Evolutionary conservation across 2,113 vertebrate species (phyloP).

Genomic region (Odontesthes bonariensis): DNA sequence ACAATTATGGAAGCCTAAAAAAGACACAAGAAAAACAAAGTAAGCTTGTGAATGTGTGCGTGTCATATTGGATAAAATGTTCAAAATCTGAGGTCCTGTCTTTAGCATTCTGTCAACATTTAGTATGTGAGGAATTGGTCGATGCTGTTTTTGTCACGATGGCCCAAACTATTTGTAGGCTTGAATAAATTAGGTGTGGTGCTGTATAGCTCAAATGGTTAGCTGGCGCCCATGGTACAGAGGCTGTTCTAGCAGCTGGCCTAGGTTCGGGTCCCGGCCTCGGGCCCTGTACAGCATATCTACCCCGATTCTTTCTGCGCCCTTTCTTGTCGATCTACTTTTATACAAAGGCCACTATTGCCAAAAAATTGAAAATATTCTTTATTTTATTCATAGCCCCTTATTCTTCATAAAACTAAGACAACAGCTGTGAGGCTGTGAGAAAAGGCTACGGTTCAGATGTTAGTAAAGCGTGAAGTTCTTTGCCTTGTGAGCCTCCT

Average conservation of each 20-base stretch:
- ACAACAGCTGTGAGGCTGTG: conserved; percentile 54
- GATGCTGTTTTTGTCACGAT: neutral
- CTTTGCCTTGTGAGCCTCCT: conserved; percentile 17
- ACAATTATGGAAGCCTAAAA: conserved; percentile 81
- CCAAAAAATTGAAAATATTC: too few species aligned
- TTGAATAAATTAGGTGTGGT: too few species aligned
- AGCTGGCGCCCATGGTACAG: too few species aligned
- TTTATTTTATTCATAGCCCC: neutral
- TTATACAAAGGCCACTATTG: too few species aligned
- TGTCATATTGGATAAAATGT: neutral
- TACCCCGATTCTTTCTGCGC: too few species aligned
- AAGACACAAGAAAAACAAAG: neutral
- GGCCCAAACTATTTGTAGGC: neutral
- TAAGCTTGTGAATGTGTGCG: neutral
- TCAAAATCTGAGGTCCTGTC: neutral
- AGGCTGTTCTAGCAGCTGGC: too few species aligned
- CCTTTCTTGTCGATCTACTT: too few species aligned
- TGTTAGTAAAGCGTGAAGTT: conserved; percentile 9
- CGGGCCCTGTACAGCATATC: too few species aligned
- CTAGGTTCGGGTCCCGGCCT: too few species aligned
- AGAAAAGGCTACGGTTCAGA: conserved; percentile 9
- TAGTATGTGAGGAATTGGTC: neutral
- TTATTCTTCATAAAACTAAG: neutral
- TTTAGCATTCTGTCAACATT: neutral
- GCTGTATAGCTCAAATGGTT: too few species aligned